Evolutionary conservation across 2,113 vertebrate species (phyloP), one percentile per base, ranked within the genome.

Genomic region (Tyto alba): DNA sequence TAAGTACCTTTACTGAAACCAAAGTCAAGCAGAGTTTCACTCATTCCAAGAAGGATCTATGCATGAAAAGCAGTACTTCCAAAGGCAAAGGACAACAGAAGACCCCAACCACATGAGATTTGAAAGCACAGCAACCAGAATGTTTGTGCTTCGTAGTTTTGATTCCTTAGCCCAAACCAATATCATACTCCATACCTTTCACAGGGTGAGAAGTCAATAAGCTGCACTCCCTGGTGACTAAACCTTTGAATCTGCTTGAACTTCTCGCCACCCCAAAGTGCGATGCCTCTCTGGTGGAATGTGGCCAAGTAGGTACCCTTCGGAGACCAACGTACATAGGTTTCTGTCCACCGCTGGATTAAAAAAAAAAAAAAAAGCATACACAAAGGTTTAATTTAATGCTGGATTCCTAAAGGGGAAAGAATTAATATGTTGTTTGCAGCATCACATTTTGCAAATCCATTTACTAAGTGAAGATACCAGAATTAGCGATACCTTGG

Each of bases 231-330:
- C 79, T 98, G 99, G 93, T 99, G 99, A 93, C 99, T 99, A 96
- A 99, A 99, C 78, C 99, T 98, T 96, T 99, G 99, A 55, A 99
- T 99, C 97, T 99, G 99, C 74, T 99, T 99, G 98, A 99, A 99
- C 66, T 99, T 99, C 98, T 99, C 99, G n/a, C 99, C 99, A 11
- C 99, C 99, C 99, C 99, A 99, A 53, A 99, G 97, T 0, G 99
- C 99, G 3, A 99, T 99, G 92, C 99, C 99, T 56, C 99, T 98
- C 91, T 99, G 99, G 83, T 99, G 99, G 90, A 99, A 99, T 0
- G 99, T 99, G 17, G 99, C 99, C 95, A 99, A 93, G 97, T 99
- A 99, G 53, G 99, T 99, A 20, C 99, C 99, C 97, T 98, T 99
- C 2, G 99, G 99, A 73, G 99, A 99, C 99, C 99, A 99, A 47